These are phyloP conservation scores for Harpagifer antarcticus DNA, from an alignment of 2,797 vertebrate genomes.

Conservation along the genomic window DNA sequence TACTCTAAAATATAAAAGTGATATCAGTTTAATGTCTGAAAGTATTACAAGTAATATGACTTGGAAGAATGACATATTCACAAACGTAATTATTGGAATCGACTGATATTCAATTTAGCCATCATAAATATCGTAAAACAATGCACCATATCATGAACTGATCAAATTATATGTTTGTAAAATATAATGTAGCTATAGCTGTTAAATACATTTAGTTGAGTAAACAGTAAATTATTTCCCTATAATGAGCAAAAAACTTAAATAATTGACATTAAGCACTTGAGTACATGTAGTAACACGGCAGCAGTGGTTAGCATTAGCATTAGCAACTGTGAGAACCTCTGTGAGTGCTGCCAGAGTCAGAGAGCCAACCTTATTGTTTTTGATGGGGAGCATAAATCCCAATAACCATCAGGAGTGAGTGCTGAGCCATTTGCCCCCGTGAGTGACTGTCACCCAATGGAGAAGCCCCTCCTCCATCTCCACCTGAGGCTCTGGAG, in stretches of 20 bases:
- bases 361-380: slow-evolving; percentile 62
- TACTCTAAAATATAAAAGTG: background rate
- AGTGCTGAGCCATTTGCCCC: slow-evolving; percentile 58
- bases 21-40: background rate
- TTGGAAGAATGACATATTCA: background rate
- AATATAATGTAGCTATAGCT: background rate
- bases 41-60: too few relatives aligned
- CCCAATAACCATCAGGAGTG: slow-evolving; percentile 65
- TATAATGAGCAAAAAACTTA: background rate
- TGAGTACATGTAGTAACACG: background rate
- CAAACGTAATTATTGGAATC: background rate
- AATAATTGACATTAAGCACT: background rate
- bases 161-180: background rate
- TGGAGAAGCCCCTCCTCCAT: slow-evolving; percentile 60
- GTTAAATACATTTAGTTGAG: background rate
- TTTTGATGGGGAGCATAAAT: slow-evolving; percentile 72
- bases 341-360: background rate
- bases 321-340: background rate
- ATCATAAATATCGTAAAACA: too few relatives aligned
- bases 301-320: background rate
- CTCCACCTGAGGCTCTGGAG: slow-evolving; percentile 69
- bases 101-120: too few relatives aligned
- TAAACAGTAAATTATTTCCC: background rate
- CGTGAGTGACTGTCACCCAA: slow-evolving; percentile 70
- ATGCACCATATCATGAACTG: background rate